Evolutionary conservation across 2,113 vertebrate genomes (phyloP).

Genomic region (Chaetura pelagica): DNA sequence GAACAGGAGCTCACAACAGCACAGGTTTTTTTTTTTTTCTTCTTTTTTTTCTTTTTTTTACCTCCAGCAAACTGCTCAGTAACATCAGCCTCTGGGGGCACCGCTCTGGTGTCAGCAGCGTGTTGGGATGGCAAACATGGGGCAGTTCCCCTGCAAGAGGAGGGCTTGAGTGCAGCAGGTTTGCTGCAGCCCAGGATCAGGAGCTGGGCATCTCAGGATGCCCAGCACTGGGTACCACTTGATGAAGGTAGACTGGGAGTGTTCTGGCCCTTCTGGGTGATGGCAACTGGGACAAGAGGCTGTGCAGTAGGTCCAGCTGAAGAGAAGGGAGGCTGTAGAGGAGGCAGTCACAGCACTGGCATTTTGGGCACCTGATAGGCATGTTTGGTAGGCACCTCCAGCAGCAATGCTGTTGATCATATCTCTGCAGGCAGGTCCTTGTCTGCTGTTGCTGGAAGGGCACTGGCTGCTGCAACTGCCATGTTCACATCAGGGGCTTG

Average conservation of each 20-base stretch:
- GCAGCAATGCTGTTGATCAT: neutral
- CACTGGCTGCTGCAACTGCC: neutral
- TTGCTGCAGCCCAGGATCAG: neutral
- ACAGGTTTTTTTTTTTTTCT: no score
- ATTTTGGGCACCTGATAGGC: neutral
- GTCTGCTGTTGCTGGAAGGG: neutral
- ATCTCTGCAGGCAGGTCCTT: neutral
- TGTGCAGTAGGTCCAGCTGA: neutral
- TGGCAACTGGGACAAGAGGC: neutral
- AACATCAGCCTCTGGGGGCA: neutral
- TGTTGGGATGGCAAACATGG: rapidly evolving
- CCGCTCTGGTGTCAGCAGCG: rapidly evolving
- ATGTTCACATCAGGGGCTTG: neutral
- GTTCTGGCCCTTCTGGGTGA: neutral
- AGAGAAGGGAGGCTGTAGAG: neutral
- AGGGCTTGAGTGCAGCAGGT: neutral
- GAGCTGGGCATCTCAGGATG: neutral
- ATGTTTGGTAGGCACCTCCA: neutral
- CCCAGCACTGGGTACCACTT: neutral
- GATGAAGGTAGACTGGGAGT: neutral
- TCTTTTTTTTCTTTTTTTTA: neutral
- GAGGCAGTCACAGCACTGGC: neutral
- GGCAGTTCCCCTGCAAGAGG: neutral
- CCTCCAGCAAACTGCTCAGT: neutral
- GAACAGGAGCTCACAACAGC: neutral